Evolutionary conservation across 1,140 invertebrate species (phyloP).

Genomic region (Brachionus manjavacas): DNA sequence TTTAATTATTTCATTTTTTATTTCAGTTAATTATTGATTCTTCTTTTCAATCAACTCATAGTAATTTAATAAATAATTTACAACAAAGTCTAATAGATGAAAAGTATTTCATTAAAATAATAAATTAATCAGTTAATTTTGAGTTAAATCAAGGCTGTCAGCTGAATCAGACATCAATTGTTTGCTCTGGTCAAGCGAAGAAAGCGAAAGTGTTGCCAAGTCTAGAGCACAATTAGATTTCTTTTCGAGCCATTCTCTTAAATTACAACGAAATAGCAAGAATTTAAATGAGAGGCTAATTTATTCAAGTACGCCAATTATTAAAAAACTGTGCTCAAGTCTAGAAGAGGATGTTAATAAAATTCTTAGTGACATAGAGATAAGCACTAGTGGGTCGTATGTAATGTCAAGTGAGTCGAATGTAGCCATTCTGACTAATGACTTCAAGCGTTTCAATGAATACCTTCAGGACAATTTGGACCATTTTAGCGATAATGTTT

Average conservation of each 20-base stretch:
- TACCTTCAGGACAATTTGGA: slow-evolving; percentile 23
- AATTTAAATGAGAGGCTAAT: neutral
- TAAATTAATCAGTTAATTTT: neutral
- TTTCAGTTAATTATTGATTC: slow-evolving; percentile 19
- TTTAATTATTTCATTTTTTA: neutral
- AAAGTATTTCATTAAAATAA: neutral
- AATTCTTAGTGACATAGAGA: neutral
- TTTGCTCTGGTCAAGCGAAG: neutral
- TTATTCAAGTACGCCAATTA: slow-evolving; percentile 17
- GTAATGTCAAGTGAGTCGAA: neutral
- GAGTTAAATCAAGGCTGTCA: neutral
- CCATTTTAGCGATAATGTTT: neutral
- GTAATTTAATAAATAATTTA: slow-evolving; percentile 8
- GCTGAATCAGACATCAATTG: neutral
- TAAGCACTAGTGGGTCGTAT: slow-evolving; percentile 8
- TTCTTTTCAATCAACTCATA: neutral
- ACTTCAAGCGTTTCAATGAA: slow-evolving; percentile 14
- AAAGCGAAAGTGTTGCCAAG: neutral
- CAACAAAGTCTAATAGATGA: neutral
- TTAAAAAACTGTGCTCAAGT: neutral
- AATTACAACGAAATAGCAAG: neutral
- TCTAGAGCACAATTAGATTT: neutral
- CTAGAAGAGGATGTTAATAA: slow-evolving; percentile 10
- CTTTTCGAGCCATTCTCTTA: neutral
- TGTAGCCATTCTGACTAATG: neutral